phyloP scores from a whole-genome alignment of 2,113 vertebrate genomes.

The Actenoides lindsayi region DNA sequence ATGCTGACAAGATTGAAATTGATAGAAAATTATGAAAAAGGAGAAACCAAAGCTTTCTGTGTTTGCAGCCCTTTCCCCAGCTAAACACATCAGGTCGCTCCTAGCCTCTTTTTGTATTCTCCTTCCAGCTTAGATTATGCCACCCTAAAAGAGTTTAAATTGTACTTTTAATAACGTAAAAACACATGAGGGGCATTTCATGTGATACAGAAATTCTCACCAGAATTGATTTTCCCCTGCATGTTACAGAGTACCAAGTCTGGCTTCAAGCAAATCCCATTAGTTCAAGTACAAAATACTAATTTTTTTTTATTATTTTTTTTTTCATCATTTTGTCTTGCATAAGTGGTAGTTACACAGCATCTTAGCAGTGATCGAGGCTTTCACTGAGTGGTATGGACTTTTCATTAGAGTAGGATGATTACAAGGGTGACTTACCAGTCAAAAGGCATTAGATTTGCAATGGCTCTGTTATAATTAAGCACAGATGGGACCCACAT shows the following conservation, averaged over 20 bases:
- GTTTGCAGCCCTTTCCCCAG: background rate
- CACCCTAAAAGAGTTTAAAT: background rate
- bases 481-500: background rate
- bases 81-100: background rate
- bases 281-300: background rate
- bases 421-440: background rate
- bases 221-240: background rate
- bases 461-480: background rate
- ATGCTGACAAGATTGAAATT: background rate
- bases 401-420: background rate
- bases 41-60: background rate
- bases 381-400: background rate
- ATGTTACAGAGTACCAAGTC: background rate
- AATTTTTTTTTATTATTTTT: background rate
- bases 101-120: background rate
- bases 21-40: background rate
- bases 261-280: background rate
- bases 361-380: background rate
- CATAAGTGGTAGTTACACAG: background rate
- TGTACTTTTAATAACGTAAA: background rate
- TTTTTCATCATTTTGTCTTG: background rate
- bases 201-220: background rate
- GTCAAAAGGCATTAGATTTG: background rate
- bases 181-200: background rate
- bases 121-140: background rate